Evolutionary conservation across 2,797 vertebrate species (phyloP), one percentile per base, ranked within the genome.

Genomic region (Cyclopterus lumpus): DNA sequence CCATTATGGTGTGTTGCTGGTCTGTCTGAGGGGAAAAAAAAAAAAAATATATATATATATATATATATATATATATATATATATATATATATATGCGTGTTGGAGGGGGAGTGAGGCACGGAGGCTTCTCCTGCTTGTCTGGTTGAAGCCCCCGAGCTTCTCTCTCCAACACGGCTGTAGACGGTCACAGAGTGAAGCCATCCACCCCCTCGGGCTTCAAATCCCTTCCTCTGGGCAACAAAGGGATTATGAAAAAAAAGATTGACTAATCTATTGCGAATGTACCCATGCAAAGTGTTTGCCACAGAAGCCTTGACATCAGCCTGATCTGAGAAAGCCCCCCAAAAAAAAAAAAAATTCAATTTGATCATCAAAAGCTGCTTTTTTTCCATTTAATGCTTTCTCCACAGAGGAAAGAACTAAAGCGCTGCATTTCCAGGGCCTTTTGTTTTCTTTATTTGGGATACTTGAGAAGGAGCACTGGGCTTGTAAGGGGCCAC

Each of bases 1-100:
- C 88, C 89, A 92, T 89, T 81, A 74, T 79, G 69, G 86, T 74
- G 80, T 86, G 80, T 82, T 87, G 82, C 88, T 91, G 83, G 83
- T 79, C 44, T 84, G 90, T 90, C 82, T 86, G 83, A 77, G 71
- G 67, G 70, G 69, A n/a, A n/a, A n/a, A n/a, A n/a, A n/a, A n/a
- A n/a, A n/a, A n/a, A n/a, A n/a, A n/a, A 81, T 83, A 73, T 90
- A 34, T 59, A 34, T 80, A 73, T 18, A 4, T 68, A 44, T 63
- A 36, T 44, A 38, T 58, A 38, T 26, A 44, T 24, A 18, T 70
- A 81, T 83, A 73, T 90, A 34, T 59, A 34, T 80, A 73, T 18
- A 4, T 68, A 44, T 63, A 36, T 44, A 38, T 58, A 38, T 26
- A 44, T 24, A 18, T 70, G 40, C 38, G 67, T 60, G 78, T 49